phyloP scores from a whole-genome alignment of 2,888 invertebrate genomes.

The Cryptus viduatorius region DNA sequence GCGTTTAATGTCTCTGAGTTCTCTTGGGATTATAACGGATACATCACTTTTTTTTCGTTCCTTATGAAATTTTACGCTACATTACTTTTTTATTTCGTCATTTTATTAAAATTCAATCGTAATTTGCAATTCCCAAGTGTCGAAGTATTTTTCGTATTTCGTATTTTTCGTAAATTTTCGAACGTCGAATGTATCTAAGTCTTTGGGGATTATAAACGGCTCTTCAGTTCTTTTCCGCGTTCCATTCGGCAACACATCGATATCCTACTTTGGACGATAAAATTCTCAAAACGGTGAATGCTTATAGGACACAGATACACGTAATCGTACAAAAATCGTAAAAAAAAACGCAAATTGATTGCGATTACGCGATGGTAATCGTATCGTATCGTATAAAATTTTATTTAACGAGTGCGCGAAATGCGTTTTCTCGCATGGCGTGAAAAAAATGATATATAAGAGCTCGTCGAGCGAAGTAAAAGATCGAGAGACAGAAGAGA shows the following conservation, averaged over 20 bases:
- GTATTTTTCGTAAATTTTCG: neutral
- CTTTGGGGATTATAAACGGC: neutral
- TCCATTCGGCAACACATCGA: neutral
- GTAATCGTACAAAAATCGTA: too few species aligned
- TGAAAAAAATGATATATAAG: neutral
- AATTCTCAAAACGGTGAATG: neutral
- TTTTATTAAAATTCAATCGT: too few species aligned
- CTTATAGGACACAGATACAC: neutral
- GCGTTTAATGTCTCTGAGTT: neutral
- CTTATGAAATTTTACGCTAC: too few species aligned
- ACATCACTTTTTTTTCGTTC: too few species aligned
- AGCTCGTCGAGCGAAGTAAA: neutral
- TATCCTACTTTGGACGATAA: neutral
- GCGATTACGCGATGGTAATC: too few species aligned
- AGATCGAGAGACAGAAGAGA: constrained; percentile 10
- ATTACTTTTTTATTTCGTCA: too few species aligned
- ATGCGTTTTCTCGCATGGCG: too few species aligned
- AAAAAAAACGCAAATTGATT: too few species aligned
- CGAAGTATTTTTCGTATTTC: neutral
- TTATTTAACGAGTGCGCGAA: too few species aligned
- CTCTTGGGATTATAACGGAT: neutral
- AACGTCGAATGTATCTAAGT: neutral
- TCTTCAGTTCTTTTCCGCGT: neutral
- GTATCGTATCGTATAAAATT: too few species aligned
- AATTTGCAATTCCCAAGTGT: too few species aligned